phyloP scores from a whole-genome alignment of 2,888 invertebrate genomes.

The Trachelus troglodyta region DNA sequence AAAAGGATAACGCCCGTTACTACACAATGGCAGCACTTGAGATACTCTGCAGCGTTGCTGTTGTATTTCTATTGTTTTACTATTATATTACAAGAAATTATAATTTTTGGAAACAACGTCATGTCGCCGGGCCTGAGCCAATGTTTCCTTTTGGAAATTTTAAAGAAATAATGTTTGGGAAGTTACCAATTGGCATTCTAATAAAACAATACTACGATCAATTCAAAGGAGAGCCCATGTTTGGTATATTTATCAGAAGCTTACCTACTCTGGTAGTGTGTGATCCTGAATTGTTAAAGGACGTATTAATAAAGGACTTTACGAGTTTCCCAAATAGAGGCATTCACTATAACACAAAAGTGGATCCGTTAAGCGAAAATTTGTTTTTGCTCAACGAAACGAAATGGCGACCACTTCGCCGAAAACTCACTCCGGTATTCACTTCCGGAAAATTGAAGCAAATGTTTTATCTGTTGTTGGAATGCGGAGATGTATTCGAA shows the following conservation, averaged over 20 bases:
- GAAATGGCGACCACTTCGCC: slow-evolving; percentile 66
- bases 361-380: slow-evolving; percentile 58
- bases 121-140: slow-evolving; percentile 15
- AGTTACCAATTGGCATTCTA: background rate
- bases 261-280: slow-evolving; percentile 24
- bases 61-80: slow-evolving; percentile 18
- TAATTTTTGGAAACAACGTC: slow-evolving; percentile 30
- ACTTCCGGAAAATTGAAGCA: slow-evolving; percentile 67
- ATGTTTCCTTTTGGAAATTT: background rate
- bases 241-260: background rate
- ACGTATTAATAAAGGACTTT: slow-evolving; percentile 31
- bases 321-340: slow-evolving; percentile 29
- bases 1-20: too few species aligned
- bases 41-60: background rate
- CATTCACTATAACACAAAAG: slow-evolving; percentile 24
- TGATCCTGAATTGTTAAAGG: slow-evolving; percentile 27
- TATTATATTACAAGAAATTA: slow-evolving; percentile 16
- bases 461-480: slow-evolving; percentile 64
- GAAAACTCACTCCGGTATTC: slow-evolving; percentile 66
- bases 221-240: background rate
- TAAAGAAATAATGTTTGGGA: background rate
- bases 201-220: background rate
- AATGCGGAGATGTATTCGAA: slow-evolving; percentile 58
- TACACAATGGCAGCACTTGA: too few species aligned
- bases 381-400: slow-evolving; percentile 59